phyloP scores from a whole-genome alignment of 2,888 invertebrate species.

The Euproctis similis region DNA sequence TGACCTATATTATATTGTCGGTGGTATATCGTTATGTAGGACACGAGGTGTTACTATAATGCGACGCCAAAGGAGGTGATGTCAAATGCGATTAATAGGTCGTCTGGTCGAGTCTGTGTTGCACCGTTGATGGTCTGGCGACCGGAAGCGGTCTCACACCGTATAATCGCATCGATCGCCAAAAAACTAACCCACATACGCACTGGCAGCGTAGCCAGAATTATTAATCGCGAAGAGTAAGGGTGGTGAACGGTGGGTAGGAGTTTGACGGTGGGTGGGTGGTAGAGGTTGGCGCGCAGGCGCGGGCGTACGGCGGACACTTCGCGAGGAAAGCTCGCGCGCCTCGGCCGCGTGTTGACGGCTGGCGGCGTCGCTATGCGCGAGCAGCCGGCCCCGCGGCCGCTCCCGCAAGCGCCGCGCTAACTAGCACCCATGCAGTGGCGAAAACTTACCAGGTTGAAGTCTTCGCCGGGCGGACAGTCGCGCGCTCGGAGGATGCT shows the following conservation, averaged over 20 bases:
- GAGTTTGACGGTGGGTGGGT: constrained; percentile 21
- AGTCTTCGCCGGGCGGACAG: constrained; percentile 79
- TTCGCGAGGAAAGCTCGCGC: constrained; percentile 70
- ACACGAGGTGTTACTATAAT: constrained; percentile 21
- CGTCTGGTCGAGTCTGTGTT: constrained; percentile 48
- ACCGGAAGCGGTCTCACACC: constrained; percentile 61
- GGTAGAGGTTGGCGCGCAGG: constrained; percentile 43
- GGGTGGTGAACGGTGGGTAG: constrained; percentile 29
- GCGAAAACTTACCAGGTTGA: constrained; percentile 88
- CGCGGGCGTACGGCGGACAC: constrained; percentile 59
- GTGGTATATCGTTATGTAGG: constrained; percentile 17
- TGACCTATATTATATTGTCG: constrained; percentile 22
- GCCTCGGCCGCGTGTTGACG: constrained; percentile 62
- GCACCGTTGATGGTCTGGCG: constrained; percentile 48
- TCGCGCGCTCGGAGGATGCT: constrained; percentile 91
- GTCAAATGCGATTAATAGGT: constrained; percentile 59
- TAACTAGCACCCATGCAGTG: constrained; percentile 87
- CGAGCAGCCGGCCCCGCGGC: constrained; percentile 66
- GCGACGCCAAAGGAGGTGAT: constrained; percentile 36
- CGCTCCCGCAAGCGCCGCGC: constrained; percentile 74
- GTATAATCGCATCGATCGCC: constrained; percentile 74
- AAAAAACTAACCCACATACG: constrained; percentile 76
- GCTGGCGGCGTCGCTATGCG: constrained; percentile 64
- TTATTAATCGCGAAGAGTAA: constrained; percentile 71
- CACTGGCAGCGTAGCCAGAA: constrained; percentile 74